Evolutionary conservation across 2,113 vertebrate species (phyloP).

Genomic region (Anseranas semipalmata): DNA sequence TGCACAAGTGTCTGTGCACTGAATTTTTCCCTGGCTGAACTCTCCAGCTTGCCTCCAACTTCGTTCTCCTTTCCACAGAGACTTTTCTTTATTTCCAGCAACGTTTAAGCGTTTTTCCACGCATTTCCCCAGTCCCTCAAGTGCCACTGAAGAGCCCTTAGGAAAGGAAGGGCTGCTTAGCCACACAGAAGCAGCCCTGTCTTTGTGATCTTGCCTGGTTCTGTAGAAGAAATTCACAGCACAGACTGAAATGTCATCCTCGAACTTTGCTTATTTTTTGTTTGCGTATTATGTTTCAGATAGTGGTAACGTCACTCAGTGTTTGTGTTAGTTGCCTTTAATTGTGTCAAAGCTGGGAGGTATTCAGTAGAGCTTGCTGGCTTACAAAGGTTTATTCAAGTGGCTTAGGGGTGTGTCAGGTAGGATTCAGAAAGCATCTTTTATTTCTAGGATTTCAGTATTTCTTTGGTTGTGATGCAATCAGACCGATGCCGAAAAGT

Average conservation of each 20-base stretch:
- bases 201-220: accelerated
- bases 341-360: accelerated
- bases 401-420: background rate
- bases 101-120: background rate
- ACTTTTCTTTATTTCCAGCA: background rate
- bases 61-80: background rate
- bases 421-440: background rate
- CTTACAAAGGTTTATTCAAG: background rate
- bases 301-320: accelerated
- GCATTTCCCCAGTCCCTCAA: background rate
- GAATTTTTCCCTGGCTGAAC: background rate
- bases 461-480: background rate
- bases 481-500: background rate
- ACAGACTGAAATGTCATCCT: accelerated
- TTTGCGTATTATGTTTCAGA: background rate
- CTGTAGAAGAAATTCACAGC: background rate
- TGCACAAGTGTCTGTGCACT: background rate
- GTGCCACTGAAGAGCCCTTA: background rate
- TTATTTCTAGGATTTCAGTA: constrained; percentile 11
- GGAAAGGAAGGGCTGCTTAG: background rate
- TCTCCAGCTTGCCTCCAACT: background rate
- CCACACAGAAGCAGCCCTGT: background rate
- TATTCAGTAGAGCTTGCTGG: background rate
- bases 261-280: accelerated
- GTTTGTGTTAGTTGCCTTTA: background rate